Base-by-base conservation (phyloP, 2,888 invertebrate species). In the Trypoxylon attenuatum region DNA sequence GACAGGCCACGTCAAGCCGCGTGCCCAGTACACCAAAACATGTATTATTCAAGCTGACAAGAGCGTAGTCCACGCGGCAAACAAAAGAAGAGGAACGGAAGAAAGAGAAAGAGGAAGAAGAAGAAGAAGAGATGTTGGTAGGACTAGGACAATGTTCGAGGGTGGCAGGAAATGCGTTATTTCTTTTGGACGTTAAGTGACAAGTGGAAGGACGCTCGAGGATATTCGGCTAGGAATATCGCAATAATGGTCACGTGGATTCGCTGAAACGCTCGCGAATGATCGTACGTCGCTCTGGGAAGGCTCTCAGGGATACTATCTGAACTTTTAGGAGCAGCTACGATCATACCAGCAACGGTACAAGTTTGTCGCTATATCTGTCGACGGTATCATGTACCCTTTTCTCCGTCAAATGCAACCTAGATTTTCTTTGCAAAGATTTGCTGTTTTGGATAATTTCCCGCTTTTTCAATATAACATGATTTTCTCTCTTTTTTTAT, bases 41-140 rank as follows among this genome's bases (percentile, higher is more conserved):
- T 82, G 82, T 82, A 85, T 85, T 85, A 85, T 85, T 84, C 85
- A 85, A 79, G 62, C 74, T 82, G 82, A 84, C 84, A 81, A 80
- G 76, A 69, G 79, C 72, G 79, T 75, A 63, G 73, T 33, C 33
- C n/a, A 13, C 10, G 33, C 77, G 77, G 73, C 73, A 61, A 69
- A 70, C 62, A 55, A 76, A 71, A 71, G 65, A 49, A 70, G 33
- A 0, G 13, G 65, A 49, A 70, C n/a, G 0, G 13, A 33, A 8
- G 1, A 33, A 4, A 3, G 2, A 33, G 33, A 10, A 10, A 33
- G 33, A 33, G 33, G n/a, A 33, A 33, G n/a, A 13, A 33, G 33
- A 33, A n/a, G n/a, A n/a, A n/a, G n/a, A n/a, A n/a, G n/a, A n/a
- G n/a, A n/a, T n/a, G n/a, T n/a, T n/a, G n/a, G n/a, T n/a, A n/a